Evolutionary conservation across 92 coral and sea anemone species (phyloP), one percentile per base, ranked within the genome.

Genomic region (Pocillopora grandis): DNA sequence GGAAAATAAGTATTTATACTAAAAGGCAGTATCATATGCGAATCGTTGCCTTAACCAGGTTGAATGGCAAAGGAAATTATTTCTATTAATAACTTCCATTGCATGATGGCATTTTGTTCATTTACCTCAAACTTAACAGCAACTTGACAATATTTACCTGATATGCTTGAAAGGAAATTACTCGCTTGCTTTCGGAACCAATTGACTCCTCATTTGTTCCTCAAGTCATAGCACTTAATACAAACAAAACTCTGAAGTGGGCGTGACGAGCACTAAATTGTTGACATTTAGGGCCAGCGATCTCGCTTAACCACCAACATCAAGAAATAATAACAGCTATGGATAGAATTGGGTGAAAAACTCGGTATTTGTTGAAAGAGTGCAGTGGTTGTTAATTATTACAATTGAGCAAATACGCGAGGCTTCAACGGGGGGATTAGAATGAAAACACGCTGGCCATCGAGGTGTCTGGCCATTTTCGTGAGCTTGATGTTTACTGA

Each of bases 191-290:
- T 1, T 70, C 33, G 75, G 33, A 36, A 35, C 33, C 75, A 37
- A 70, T 70, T 70, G 42, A 37, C 75, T 16, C 75, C 31, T 66
- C 16, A 70, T 70, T 37, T 70, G 75, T 16, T 70, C 57, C 55
- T 14, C 19, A 37, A 36, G 56, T 70, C 48, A 16, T 13, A 15
- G 6, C 63, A 75, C 64, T 60, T 57, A 57, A 27, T 23, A 55
- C 21, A 55, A 48, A 63, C 75, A 80, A 20, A 52, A 21, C 8
- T 49, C n/a, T 79, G 63, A 79, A 79, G 83, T 79, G 83, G 83
- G 63, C 27, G 55, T 55, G 62, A 76, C 80, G 13, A 70, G 23
- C 7, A 57, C 17, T 9, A 20, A 21, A 16, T 36, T 70, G 75
- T 42, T 42, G 52, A 42, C 52, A 42, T 42, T 42, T 42, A 42